These are phyloP conservation scores for Dicerorhinus sumatrensis DNA, from an alignment of 2,113 vertebrate genomes.

Conservation along the genomic window DNA sequence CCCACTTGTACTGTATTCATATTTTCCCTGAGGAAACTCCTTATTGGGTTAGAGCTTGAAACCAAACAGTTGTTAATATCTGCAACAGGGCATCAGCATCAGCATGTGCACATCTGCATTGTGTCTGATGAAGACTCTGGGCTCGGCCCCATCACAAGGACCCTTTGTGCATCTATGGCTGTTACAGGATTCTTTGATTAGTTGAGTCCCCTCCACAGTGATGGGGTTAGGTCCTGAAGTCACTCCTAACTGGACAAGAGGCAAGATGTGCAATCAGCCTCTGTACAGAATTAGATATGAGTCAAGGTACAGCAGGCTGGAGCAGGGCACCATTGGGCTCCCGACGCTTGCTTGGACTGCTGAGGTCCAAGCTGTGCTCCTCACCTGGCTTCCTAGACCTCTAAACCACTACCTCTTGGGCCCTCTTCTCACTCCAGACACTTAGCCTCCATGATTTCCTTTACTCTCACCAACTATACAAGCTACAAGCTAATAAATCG, in stretches of 20 bases:
- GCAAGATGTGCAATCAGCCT: neutral
- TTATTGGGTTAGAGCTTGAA: neutral
- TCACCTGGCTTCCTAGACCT: neutral
- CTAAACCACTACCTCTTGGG: neutral
- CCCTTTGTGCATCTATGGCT: neutral
- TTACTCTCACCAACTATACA: neutral
- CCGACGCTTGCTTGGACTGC: neutral
- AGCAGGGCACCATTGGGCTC: fast-evolving
- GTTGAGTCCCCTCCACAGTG: neutral
- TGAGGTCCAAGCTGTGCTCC: neutral
- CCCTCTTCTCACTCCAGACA: neutral
- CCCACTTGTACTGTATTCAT: neutral
- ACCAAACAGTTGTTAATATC: neutral
- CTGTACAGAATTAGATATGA: neutral
- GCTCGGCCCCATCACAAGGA: neutral
- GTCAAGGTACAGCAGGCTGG: neutral
- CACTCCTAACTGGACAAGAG: neutral
- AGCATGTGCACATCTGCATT: neutral
- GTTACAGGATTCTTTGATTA: neutral
- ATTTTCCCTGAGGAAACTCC: neutral
- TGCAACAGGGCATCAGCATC: neutral
- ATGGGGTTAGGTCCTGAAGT: neutral
- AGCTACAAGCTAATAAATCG: neutral
- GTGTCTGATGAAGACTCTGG: neutral
- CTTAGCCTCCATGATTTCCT: neutral